phyloP scores from a whole-genome alignment of 2,113 vertebrate species.

The Typhlomys cinereus region DNA sequence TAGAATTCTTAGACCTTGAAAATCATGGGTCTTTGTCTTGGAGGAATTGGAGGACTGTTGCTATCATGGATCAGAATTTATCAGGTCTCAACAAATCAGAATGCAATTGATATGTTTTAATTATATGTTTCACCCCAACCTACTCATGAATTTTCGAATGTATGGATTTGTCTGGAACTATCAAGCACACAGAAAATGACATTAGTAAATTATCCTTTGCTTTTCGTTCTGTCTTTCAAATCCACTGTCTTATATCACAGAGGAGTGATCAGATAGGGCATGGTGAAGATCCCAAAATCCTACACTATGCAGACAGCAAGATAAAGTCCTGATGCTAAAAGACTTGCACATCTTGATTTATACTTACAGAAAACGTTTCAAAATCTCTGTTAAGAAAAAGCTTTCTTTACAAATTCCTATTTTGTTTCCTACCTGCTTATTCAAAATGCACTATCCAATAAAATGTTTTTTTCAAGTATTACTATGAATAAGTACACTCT shows the following conservation, averaged over 20 bases:
- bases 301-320: not conserved
- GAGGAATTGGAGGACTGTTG: not conserved
- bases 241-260: not conserved
- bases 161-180: not conserved
- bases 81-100: not conserved
- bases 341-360: not conserved
- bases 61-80: not conserved
- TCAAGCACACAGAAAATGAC: not conserved
- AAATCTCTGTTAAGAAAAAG: not conserved
- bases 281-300: not conserved
- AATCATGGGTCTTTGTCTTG: not conserved
- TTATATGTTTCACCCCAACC: accelerated
- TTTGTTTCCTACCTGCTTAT: not conserved
- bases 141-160: not conserved
- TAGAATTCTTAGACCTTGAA: not conserved
- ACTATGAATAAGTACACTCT: not conserved
- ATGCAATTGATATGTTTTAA: not conserved
- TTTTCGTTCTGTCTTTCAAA: not conserved
- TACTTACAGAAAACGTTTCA: not conserved
- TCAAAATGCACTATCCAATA: not conserved
- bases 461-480: not conserved
- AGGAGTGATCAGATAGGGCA: not conserved
- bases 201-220: not conserved
- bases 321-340: not conserved
- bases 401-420: not conserved